phyloP scores from a whole-genome alignment of 2,113 vertebrate species.

The Phyllostomus discolor region DNA sequence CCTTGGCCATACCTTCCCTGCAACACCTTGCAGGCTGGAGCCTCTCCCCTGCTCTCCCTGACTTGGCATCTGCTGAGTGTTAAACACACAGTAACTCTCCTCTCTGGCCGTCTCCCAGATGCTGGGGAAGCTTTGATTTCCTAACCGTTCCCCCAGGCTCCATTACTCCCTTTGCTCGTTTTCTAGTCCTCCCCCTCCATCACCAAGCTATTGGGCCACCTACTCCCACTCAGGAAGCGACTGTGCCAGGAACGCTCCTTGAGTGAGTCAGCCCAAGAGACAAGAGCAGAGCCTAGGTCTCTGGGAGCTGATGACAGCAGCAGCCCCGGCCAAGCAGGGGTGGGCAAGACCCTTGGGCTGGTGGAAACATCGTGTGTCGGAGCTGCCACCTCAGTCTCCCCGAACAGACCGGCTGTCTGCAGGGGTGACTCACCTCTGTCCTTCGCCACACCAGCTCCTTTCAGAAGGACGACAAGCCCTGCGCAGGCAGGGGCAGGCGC shows the following conservation, averaged over 20 bases:
- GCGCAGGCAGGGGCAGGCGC: not conserved
- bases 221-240: not conserved
- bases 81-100: not conserved
- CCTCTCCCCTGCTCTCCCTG: not conserved
- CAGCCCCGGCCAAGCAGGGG: not conserved
- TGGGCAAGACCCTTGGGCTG: not conserved
- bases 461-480: not conserved
- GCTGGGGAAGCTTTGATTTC: not conserved
- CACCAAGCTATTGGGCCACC: not conserved
- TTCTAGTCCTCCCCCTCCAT: not conserved
- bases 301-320: not conserved
- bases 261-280: conserved; percentile 40
- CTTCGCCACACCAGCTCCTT: not conserved
- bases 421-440: not conserved
- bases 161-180: not conserved
- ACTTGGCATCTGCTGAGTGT: not conserved
- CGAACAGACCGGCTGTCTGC: not conserved
- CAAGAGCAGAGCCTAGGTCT: not conserved
- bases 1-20: no score
- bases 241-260: conserved; percentile 8
- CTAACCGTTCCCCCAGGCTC: not conserved
- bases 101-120: not conserved
- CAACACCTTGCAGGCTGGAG: not conserved
- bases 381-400: not conserved
- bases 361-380: not conserved